Percentiles rank a stretch among this genome's conserved stretches.
Evolutionary conservation across 92 coral and sea anemone species (phyloP).

Genomic region (Ricordea florida): DNA sequence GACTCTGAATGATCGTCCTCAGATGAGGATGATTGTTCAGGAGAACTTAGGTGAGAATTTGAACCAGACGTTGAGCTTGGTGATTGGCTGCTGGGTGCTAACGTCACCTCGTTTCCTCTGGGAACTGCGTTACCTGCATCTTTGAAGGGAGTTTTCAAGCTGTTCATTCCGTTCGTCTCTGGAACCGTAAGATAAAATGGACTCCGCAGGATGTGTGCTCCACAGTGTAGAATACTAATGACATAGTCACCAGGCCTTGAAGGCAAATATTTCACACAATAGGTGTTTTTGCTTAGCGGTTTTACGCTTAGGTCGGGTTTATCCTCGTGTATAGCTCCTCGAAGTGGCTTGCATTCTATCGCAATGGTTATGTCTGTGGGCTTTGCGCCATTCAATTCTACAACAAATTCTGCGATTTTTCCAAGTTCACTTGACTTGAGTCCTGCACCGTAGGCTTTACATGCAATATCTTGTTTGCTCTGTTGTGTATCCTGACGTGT

Average conservation of each 20-base stretch:
- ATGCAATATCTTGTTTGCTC: constrained; percentile 36
- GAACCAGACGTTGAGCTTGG: not conserved
- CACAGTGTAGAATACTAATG: constrained; percentile 86
- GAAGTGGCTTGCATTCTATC: constrained; percentile 89
- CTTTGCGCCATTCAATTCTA: constrained; percentile 91
- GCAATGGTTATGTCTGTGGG: constrained; percentile 95
- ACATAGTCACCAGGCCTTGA: constrained; percentile 90
- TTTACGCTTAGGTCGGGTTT: constrained; percentile 92
- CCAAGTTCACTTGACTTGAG: constrained; percentile 89
- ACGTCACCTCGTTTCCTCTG: not conserved
- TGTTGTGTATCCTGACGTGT: not conserved
- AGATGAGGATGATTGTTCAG: constrained; percentile 9
- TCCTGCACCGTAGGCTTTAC: constrained; percentile 85
- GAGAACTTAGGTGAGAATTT: not conserved
- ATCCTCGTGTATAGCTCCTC: constrained; percentile 67
- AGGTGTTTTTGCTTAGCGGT: constrained; percentile 84
- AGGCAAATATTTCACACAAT: constrained; percentile 91
- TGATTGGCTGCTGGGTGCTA: not conserved
- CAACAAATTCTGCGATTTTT: constrained; percentile 88
- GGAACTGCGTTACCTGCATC: not conserved
- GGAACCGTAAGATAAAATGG: constrained; percentile 90
- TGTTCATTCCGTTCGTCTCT: constrained; percentile 31
- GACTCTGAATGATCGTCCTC: not conserved
- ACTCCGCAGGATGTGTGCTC: constrained; percentile 93
- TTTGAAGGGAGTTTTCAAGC: not conserved